Percentiles rank a stretch among this genome's conserved stretches.
Conservation (phyloP, 37 sponge, comb jelly and placozoan species). For the Oopsacas minuta region DNA sequence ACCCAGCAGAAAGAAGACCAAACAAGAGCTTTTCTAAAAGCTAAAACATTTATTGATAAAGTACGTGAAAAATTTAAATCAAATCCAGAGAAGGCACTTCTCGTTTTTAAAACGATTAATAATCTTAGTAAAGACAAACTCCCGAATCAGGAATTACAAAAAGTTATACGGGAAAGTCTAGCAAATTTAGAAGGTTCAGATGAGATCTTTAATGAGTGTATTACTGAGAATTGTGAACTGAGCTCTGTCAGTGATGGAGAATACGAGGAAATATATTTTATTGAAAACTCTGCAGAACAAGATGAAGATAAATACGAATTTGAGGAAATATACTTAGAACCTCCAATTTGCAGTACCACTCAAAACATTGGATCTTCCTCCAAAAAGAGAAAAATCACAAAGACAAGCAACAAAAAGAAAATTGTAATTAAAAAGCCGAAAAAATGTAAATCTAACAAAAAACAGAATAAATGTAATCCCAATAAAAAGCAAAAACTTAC, state of each 20-base stretch:
- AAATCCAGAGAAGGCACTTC: background rate
- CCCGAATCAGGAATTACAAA: background rate
- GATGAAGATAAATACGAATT: background rate
- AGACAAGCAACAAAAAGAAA: background rate
- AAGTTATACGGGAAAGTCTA: background rate
- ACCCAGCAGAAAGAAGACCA: slow-evolving; percentile 5
- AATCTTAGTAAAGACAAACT: background rate
- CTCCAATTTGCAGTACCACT: background rate
- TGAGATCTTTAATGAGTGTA: background rate
- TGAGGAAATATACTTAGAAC: background rate
- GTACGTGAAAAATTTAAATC: background rate
- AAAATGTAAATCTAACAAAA: background rate
- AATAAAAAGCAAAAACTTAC: background rate
- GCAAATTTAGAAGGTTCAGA: background rate
- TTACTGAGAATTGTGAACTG: background rate
- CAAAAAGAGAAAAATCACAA: background rate
- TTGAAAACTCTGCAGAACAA: background rate
- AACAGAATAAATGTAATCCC: background rate
- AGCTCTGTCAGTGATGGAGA: slow-evolving; percentile 2
- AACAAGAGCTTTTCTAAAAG: slow-evolving; percentile 7
- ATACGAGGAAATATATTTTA: background rate
- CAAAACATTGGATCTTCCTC: background rate
- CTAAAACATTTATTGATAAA: background rate
- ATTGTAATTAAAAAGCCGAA: background rate
- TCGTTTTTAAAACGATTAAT: background rate